Evolutionary conservation across 2,113 vertebrate genomes (phyloP), one percentile per base, ranked within the genome.

Genomic region (Gobiocypris rarus): DNA sequence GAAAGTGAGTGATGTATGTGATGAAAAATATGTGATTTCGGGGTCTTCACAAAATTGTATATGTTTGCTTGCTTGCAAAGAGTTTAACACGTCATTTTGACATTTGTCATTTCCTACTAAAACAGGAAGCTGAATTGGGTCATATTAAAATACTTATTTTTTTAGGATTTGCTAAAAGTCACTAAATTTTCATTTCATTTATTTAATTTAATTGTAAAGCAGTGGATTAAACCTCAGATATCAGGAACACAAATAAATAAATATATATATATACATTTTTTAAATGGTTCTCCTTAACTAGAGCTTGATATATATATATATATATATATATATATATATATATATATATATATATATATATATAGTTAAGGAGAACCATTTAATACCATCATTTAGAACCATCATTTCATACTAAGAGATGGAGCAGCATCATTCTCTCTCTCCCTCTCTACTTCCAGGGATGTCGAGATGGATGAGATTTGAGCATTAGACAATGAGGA

Each of bases 401-500:
- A 7, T 54, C 3, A 22, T 54, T 54, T 22, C 17, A 54, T 54
- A 7, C 17, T 54, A 54, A 54, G 6, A 54, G 59, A 61, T 7
- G 5, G 5, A 26, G 10, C n/a, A 48, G 3, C 1, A 73, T 43
- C 4, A 19, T 50, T 61, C 31, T 82, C 26, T 34, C 41, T 9
- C 22, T 69, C 63, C 34, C 14, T 48, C 61, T 84, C 74, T 76
- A 80, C 10, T 34, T 24, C 22, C 28, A n/a, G 38, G 54, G 17
- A 82, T 38, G 48, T n/a, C n/a, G 43, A 48, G 28, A 71, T 82
- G 59, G 61, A 83, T 83, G 17, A 79, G 67, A 48, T 83, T 85
- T 84, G 87, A 38, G 67, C 19, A 31, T 34, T 67, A 76, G 5
- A 54, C 70, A 34, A n/a, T 7, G 15, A 75, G 84, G 81, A 89